phyloP scores from a whole-genome alignment of 30 jellyfish, hydroid and myxozoan species.

The Hydra vulgaris region DNA sequence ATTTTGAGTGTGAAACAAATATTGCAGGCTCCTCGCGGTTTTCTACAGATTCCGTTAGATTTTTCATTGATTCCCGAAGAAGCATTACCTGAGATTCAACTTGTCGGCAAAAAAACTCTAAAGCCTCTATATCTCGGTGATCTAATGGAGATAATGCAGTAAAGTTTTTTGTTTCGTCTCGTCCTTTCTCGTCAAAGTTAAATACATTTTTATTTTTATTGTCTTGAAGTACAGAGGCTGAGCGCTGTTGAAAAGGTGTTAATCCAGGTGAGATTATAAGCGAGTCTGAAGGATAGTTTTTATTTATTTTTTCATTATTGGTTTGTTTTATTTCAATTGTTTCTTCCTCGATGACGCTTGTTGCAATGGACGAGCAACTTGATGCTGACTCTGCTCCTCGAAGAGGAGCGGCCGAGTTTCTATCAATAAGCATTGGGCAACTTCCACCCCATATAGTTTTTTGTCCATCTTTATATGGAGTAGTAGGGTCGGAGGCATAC shows the following conservation, averaged over 20 bases:
- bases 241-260: constrained; percentile 64
- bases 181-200: constrained; percentile 63
- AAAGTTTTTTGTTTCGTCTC: constrained; percentile 44
- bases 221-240: constrained; percentile 93
- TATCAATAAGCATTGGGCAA: constrained; percentile 78
- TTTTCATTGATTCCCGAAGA: constrained; percentile 77
- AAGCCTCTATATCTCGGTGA: constrained; percentile 87
- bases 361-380: constrained; percentile 19
- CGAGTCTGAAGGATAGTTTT: constrained; percentile 59
- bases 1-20: constrained; percentile 87
- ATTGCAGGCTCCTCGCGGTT: constrained; percentile 79
- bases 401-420: constrained; percentile 39
- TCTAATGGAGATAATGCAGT: constrained; percentile 57
- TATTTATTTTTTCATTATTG: neutral
- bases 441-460: constrained; percentile 98
- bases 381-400: constrained; percentile 23
- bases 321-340: constrained; percentile 23
- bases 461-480: constrained; percentile 76
- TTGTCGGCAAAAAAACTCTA: constrained; percentile 74
- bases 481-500: constrained; percentile 87
- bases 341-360: constrained; percentile 16
- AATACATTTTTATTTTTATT: constrained; percentile 53
- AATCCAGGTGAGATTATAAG: constrained; percentile 47
- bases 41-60: constrained; percentile 83
- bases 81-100: constrained; percentile 92